Conservation (phyloP, 2,797 vertebrate species). For the Oreochromis grahami region DNA sequence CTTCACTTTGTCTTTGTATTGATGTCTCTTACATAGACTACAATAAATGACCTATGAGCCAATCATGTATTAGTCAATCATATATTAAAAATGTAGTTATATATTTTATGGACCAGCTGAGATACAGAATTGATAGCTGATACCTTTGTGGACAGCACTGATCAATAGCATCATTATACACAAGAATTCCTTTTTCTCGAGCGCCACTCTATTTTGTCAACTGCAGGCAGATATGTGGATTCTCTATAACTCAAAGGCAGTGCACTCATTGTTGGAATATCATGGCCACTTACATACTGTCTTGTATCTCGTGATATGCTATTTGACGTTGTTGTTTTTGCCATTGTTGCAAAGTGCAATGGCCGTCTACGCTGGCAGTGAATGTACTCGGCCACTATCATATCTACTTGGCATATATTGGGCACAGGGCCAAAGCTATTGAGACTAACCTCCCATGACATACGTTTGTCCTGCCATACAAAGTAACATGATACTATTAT, state of each 20-base stretch:
- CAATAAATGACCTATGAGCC: not conserved
- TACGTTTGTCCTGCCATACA: conserved; percentile 6
- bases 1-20: not conserved
- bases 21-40: not conserved
- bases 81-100: conserved; percentile 20
- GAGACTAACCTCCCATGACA: conserved; percentile 23
- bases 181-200: not conserved
- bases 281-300: not conserved
- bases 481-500: conserved; percentile 28
- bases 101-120: not conserved
- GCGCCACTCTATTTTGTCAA: not conserved
- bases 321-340: not conserved
- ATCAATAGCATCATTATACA: conserved; percentile 20
- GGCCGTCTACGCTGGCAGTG: not conserved
- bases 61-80: not conserved
- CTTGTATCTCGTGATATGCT: not conserved
- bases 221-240: not conserved
- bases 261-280: not conserved
- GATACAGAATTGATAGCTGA: conserved; percentile 20
- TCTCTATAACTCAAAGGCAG: not conserved
- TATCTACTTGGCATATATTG: conserved; percentile 14
- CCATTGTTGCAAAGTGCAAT: not conserved
- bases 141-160: conserved; percentile 2
- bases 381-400: not conserved
- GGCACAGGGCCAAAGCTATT: conserved; percentile 12